A percentile compares a stretch with the other conserved stretches of the same genome.
These are phyloP conservation scores for Archivesica marissinica DNA, from an alignment of 1,140 invertebrate species.

Conservation along the genomic window DNA sequence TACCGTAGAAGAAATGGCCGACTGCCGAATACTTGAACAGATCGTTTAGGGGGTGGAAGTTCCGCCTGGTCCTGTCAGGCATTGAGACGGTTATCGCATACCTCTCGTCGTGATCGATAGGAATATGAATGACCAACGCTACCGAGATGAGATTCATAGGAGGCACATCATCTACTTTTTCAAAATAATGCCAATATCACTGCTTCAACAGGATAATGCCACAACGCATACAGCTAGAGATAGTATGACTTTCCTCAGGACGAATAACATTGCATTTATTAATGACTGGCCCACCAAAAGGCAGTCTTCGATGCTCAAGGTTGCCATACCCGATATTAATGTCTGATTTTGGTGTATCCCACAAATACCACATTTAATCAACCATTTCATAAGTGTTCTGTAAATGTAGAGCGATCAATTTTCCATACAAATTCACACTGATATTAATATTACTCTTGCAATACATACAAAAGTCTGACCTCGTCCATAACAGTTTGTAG, in stretches of 20 bases:
- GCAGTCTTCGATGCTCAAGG: no score
- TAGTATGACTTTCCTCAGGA: slow-evolving; percentile 9
- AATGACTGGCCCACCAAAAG: slow-evolving; percentile 16
- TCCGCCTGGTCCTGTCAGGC: not conserved
- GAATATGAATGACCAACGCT: slow-evolving; percentile 26
- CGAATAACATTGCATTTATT: slow-evolving; percentile 22
- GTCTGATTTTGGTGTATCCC: no score
- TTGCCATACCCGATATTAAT: no score
- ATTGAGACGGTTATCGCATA: not conserved
- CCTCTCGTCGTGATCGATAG: slow-evolving; percentile 15
- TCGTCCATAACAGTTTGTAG: no score
- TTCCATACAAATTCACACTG: no score
- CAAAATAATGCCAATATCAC: not conserved
- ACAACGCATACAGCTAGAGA: slow-evolving; percentile 23
- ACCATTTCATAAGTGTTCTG: no score
- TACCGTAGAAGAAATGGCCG: slow-evolving; percentile 2
- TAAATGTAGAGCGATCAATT: no score
- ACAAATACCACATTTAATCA: no score
- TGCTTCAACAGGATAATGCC: slow-evolving; percentile 13
- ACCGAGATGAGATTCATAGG: slow-evolving; percentile 16
- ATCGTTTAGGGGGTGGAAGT: slow-evolving; percentile 6
- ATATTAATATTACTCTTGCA: no score
- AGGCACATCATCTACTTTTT: not conserved
- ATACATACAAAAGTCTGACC: no score
- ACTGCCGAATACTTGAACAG: not conserved